Conservation (phyloP, 2,113 vertebrate genomes). For the Sula dactylatra region DNA sequence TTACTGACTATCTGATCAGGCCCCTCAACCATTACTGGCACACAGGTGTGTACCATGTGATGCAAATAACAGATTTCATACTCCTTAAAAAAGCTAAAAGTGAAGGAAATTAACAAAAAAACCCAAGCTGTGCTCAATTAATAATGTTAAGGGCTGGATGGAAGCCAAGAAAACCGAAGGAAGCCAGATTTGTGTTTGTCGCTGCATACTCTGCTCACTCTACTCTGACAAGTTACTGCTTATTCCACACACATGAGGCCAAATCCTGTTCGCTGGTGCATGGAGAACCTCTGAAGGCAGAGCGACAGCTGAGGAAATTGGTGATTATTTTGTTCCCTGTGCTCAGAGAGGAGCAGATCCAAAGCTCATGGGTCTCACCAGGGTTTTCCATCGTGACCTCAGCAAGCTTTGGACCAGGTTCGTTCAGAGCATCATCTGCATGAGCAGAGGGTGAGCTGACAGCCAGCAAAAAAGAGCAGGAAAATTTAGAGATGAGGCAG, state of each 20-base stretch:
- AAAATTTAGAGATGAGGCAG: slow-evolving; percentile 38
- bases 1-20: not conserved
- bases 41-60: not conserved
- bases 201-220: slow-evolving; percentile 25
- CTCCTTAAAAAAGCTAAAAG: slow-evolving; percentile 43
- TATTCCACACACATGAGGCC: not conserved
- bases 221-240: slow-evolving; percentile 41
- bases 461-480: not conserved
- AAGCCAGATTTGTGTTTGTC: slow-evolving; percentile 62
- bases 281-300: not conserved
- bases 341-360: not conserved
- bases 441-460: not conserved
- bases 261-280: slow-evolving; percentile 10
- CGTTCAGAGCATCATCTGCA: not conserved
- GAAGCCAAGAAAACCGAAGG: slow-evolving; percentile 40
- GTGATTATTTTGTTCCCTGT: not conserved
- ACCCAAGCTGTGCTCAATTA: slow-evolving; percentile 61
- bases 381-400: too few relatives aligned
- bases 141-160: slow-evolving; percentile 39
- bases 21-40: not conserved
- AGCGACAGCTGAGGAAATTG: not conserved
- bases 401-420: not conserved
- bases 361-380: not conserved
- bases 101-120: slow-evolving; percentile 40
- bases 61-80: slow-evolving; percentile 30